Conservation (phyloP, 2,797 vertebrate species). For the Cyclura pinguis region DNA sequence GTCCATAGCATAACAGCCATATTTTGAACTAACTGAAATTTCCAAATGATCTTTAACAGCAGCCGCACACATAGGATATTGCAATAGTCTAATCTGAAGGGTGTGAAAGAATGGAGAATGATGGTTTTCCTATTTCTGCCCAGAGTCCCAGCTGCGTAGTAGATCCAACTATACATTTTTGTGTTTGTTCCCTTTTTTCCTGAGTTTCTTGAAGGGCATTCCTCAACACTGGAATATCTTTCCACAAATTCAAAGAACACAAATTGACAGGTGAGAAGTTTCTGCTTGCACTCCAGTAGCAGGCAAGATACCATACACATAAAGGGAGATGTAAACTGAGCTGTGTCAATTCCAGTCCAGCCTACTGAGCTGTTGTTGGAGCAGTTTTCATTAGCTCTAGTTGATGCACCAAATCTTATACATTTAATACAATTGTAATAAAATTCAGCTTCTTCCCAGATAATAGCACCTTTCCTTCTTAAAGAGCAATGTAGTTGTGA, state of each 20-base stretch:
- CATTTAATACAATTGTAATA: neutral
- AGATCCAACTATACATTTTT: too few relatives aligned
- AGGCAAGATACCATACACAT: too few relatives aligned
- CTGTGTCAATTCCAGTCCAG: too few relatives aligned
- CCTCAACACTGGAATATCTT: neutral
- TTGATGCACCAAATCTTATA: neutral
- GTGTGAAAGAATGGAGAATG: neutral
- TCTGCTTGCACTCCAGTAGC: too few relatives aligned
- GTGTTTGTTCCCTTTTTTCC: too few relatives aligned
- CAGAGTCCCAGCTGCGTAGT: neutral
- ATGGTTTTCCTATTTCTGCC: neutral
- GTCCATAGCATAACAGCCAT: neutral
- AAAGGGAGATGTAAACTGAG: too few relatives aligned
- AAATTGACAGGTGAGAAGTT: neutral
- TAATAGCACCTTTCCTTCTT: neutral
- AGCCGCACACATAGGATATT: neutral
- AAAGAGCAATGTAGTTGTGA: neutral
- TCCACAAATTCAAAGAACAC: neutral
- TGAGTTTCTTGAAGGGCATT: neutral
- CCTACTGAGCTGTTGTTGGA: too few relatives aligned
- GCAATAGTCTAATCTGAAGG: neutral
- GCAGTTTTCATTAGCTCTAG: neutral
- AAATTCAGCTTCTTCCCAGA: neutral
- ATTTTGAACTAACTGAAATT: neutral
- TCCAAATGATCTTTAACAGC: neutral